Percentiles rank a stretch among this genome's conserved stretches.
Evolutionary conservation across 1,140 invertebrate genomes (phyloP).

Genomic region (Protaetia brevitarsis): DNA sequence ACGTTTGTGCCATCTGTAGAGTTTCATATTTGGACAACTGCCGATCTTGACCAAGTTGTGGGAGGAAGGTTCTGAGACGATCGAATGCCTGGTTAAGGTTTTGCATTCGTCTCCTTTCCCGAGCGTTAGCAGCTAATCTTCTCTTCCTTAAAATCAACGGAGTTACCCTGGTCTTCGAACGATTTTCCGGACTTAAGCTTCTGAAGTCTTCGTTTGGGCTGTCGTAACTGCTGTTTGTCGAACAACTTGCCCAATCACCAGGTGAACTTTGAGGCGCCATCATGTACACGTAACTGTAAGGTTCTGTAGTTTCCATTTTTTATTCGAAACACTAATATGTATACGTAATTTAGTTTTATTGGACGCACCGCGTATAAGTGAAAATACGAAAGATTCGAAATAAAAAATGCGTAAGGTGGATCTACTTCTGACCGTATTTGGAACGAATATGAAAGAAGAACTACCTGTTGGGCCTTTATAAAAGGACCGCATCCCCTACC

Average conservation of each 20-base stretch:
- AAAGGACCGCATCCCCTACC: constrained; percentile 23
- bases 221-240: constrained; percentile 42
- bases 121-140: constrained; percentile 85
- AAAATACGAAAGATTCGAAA: not conserved
- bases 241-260: constrained; percentile 32
- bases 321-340: constrained; percentile 10
- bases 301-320: constrained; percentile 34
- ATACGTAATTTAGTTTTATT: not conserved
- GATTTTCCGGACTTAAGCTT: constrained; percentile 38
- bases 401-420: not conserved
- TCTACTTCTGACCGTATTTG: constrained; percentile 10
- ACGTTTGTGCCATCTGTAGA: constrained; percentile 95
- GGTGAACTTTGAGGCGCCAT: constrained; percentile 26
- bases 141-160: constrained; percentile 77
- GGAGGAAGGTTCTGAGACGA: constrained; percentile 81
- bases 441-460: constrained; percentile 27
- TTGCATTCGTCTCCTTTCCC: constrained; percentile 90
- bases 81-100: constrained; percentile 94
- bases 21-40: constrained; percentile 97
- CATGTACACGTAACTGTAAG: constrained; percentile 39
- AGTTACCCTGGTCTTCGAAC: constrained; percentile 65
- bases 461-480: constrained; percentile 37
- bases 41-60: constrained; percentile 83
- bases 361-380: constrained; percentile 6
- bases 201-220: constrained; percentile 41